phyloP scores from a whole-genome alignment of 2,888 invertebrate genomes.

The Chorisops tibialis region DNA sequence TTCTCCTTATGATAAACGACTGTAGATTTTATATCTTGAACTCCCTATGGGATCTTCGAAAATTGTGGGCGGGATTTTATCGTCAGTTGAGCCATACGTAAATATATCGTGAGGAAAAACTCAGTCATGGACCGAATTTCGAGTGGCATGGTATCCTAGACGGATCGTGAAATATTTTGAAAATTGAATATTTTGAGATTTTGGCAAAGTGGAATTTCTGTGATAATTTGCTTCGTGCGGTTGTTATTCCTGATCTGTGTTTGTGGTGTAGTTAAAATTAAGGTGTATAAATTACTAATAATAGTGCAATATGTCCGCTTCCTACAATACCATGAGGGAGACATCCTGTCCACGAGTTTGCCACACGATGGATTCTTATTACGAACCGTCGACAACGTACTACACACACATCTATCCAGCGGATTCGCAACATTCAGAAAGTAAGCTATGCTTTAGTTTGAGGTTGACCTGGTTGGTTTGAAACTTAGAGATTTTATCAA shows the following conservation, averaged over 20 bases:
- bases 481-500: too few species aligned
- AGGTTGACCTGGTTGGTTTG: too few species aligned
- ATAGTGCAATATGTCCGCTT: slow-evolving; percentile 5
- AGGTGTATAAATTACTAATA: not conserved
- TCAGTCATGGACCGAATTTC: slow-evolving; percentile 14
- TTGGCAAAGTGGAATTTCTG: not conserved
- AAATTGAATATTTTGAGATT: not conserved
- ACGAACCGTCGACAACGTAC: slow-evolving; percentile 26
- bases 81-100: not conserved
- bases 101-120: not conserved
- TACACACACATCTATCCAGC: slow-evolving; percentile 29
- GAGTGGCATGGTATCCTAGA: not conserved
- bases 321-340: slow-evolving; percentile 8
- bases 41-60: not conserved
- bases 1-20: not conserved
- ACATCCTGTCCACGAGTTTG: slow-evolving; percentile 21
- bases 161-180: not conserved
- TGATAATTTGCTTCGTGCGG: slow-evolving; percentile 1
- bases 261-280: not conserved
- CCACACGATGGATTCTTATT: slow-evolving; percentile 28
- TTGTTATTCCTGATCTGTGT: not conserved
- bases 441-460: too few species aligned
- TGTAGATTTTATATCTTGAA: not conserved
- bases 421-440: slow-evolving; percentile 28
- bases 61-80: slow-evolving; percentile 23